phyloP scores from a whole-genome alignment of 2,888 invertebrate species.

The Lithodes maja region DNA sequence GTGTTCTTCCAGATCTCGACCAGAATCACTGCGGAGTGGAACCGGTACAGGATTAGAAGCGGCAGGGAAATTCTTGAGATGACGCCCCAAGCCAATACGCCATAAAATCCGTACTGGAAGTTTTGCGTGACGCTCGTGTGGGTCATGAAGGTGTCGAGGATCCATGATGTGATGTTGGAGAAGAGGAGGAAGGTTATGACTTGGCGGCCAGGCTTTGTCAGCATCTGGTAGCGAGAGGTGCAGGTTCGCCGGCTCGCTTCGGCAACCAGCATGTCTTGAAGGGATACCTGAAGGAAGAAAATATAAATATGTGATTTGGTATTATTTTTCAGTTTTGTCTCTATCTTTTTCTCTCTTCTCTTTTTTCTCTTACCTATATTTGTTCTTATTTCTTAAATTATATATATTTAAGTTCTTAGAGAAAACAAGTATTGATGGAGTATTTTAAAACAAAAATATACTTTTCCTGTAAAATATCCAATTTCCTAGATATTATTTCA shows the following conservation, averaged over 20 bases:
- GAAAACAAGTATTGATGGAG: no score
- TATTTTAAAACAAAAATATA: no score
- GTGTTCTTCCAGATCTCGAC: slow-evolving; percentile 78
- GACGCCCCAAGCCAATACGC: slow-evolving; percentile 80
- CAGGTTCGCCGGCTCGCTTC: slow-evolving; percentile 77
- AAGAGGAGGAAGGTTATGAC: slow-evolving; percentile 80
- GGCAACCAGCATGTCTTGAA: slow-evolving; percentile 74
- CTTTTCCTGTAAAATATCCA: no score
- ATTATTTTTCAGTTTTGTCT: no score
- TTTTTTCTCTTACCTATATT: no score
- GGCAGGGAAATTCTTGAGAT: slow-evolving; percentile 80
- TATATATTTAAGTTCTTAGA: no score
- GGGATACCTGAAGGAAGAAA: slow-evolving; percentile 59
- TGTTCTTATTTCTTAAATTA: no score
- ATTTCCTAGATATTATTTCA: no score
- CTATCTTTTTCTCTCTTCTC: no score
- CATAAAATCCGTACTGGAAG: slow-evolving; percentile 79
- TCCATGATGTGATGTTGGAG: slow-evolving; percentile 81
- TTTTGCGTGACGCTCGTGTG: slow-evolving; percentile 80
- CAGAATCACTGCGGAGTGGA: slow-evolving; percentile 79
- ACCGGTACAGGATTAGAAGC: slow-evolving; percentile 80
- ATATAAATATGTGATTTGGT: neutral
- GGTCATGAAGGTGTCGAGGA: slow-evolving; percentile 81
- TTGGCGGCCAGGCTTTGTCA: slow-evolving; percentile 79
- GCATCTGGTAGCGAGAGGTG: slow-evolving; percentile 76